Percentiles rank a stretch among this genome's conserved stretches.
phyloP scores from a whole-genome alignment of 2,113 vertebrate genomes.

The Callionymus lyra region DNA sequence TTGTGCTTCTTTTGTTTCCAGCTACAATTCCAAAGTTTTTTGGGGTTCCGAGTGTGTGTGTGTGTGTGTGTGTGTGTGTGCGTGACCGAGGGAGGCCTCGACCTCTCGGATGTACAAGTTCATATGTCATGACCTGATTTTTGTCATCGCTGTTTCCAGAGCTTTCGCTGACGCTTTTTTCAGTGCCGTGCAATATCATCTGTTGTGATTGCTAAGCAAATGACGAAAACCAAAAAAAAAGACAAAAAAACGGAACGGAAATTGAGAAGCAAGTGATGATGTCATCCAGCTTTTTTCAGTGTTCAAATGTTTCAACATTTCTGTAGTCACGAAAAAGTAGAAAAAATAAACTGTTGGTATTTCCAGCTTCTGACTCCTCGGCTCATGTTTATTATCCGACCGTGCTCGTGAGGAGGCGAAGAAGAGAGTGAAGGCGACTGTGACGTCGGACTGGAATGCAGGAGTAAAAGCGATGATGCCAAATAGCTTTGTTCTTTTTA shows the following conservation, averaged over 20 bases:
- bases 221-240: conserved; percentile 41
- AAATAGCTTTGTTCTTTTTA: too few species aligned
- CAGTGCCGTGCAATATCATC: conserved; percentile 97
- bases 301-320: conserved; percentile 97
- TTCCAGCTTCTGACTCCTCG: conserved; percentile 88
- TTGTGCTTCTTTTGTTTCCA: conserved; percentile 47
- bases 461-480: too few species aligned
- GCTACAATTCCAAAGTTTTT: conserved; percentile 68
- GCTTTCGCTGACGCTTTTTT: conserved; percentile 88
- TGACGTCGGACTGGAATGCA: too few species aligned
- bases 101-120: conserved; percentile 76
- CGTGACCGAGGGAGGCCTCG: conserved; percentile 60
- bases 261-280: conserved; percentile 85
- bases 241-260: conserved; percentile 48
- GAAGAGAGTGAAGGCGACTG: conserved; percentile 41
- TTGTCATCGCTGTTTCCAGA: conserved; percentile 61
- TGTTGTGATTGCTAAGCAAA: conserved; percentile 96
- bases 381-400: conserved; percentile 48
- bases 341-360: conserved; percentile 98
- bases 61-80: conserved; percentile 22
- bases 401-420: conserved; percentile 6
- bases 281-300: conserved; percentile 94
- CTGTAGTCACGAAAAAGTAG: conserved; percentile 94
- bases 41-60: conserved; percentile 53
- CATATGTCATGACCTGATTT: conserved; percentile 72